Base-by-base conservation (phyloP, 2,113 vertebrate genomes). In the Onychostoma macrolepis region DNA sequence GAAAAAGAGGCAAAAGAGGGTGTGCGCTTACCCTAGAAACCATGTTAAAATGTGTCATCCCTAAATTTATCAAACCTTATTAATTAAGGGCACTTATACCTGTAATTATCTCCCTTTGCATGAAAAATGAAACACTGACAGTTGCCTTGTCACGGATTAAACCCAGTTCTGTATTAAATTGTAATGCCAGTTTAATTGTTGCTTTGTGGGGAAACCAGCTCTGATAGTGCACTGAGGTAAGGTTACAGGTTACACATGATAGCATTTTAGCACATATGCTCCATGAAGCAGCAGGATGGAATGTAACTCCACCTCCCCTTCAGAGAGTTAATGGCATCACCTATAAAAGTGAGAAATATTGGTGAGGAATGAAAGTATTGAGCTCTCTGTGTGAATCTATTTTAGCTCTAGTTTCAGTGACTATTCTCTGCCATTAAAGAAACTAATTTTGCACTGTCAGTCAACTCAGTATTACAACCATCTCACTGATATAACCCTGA, bases 401-500 rank as follows among this genome's bases (percentile, higher is more conserved):
- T 83, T 69, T 41, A 26, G 79, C 33, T 80, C 45, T 10, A n/a
- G 43, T 67, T 83, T 67, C 19, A 83, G 80, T 6, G 10, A 33
- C 80, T 87, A 21, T 53, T 78, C 50, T n/a, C 71, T 71, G 7
- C 19, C 53, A 80, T 58, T 87, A 84, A 84, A 43, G 75, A 11
- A 84, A 26, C 21, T 77, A 83, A 77, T 77, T 71, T 30, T 78
- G 58, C 10, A 56, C 56, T 87, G 38, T 65, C 86, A 87, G 28
- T 84, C 74, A 83, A 41, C 10, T 15, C 28, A 75, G 19, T 24
- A 17, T 76, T 76, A 41, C 28, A 71, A 19, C 58, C 38, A 12
- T 21, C 33, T 69, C 45, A 21, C 9, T 45, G 85, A 81, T 26
- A 76, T 83, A 87, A 76, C 79, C 33, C 38, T 30, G 58, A 13